Conservation (phyloP, 2,113 vertebrate species). For the Petroica traversi region DNA sequence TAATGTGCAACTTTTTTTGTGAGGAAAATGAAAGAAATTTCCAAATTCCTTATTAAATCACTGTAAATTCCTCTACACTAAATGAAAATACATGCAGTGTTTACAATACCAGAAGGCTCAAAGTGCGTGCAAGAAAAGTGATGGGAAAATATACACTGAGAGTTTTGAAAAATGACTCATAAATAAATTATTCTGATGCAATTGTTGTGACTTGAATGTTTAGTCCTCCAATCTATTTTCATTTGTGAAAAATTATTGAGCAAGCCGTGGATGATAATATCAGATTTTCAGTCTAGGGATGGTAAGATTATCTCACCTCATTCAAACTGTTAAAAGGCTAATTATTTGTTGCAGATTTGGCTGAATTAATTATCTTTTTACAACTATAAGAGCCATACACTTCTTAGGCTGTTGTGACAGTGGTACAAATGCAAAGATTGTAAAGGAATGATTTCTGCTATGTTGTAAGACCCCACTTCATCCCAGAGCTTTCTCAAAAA, state of each 20-base stretch:
- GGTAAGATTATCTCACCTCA: conserved; percentile 10
- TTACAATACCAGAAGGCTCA: conserved; percentile 52
- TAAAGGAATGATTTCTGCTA: neutral
- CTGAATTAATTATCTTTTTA: neutral
- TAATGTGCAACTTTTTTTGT: neutral
- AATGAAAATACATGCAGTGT: conserved; percentile 41
- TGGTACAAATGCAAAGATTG: neutral
- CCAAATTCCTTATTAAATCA: conserved; percentile 4
- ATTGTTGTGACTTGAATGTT: conserved; percentile 20
- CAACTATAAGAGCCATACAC: neutral
- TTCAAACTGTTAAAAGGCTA: neutral
- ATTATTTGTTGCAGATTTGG: conserved; percentile 7
- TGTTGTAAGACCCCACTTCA: neutral
- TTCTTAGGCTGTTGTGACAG: neutral
- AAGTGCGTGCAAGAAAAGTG: conserved; percentile 48
- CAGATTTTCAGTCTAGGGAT: neutral
- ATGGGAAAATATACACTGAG: conserved; percentile 50
- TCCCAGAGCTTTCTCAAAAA: neutral
- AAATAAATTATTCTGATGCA: conserved; percentile 72
- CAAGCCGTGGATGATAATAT: neutral
- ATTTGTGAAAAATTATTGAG: neutral
- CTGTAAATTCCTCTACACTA: conserved; percentile 36
- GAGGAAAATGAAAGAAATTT: neutral
- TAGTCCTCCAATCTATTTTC: conserved; percentile 16
- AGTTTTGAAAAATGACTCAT: conserved; percentile 61